phyloP scores from a whole-genome alignment of 1,140 invertebrate species.

The Maconellicoccus hirsutus region DNA sequence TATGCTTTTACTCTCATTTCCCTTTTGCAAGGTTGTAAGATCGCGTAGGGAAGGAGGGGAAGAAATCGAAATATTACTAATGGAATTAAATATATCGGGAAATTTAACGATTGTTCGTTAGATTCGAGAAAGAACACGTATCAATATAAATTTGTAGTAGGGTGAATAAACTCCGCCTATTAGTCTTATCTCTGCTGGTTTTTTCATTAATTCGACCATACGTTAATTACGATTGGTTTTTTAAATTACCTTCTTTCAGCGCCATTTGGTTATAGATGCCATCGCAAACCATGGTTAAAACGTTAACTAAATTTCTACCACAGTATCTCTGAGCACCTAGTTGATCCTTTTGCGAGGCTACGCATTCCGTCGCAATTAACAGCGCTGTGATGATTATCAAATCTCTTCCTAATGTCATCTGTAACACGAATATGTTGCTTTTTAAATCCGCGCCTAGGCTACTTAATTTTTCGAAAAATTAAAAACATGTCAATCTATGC shows the following conservation, averaged over 20 bases:
- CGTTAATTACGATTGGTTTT: background rate
- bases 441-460: too few species aligned
- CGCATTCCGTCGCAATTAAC: background rate
- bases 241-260: background rate
- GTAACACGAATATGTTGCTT: background rate
- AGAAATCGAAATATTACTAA: too few species aligned
- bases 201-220: background rate
- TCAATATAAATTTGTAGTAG: background rate
- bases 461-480: too few species aligned
- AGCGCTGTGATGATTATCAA: background rate
- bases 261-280: background rate
- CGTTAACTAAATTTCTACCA: background rate
- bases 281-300: conserved; percentile 8
- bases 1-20: too few species aligned
- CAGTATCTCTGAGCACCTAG: background rate
- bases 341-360: background rate
- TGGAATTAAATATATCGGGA: too few species aligned
- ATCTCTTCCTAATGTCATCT: background rate
- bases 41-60: too few species aligned
- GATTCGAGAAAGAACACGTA: too few species aligned
- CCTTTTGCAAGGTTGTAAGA: too few species aligned
- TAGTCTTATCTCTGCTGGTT: background rate
- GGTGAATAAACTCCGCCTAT: background rate
- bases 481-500: too few species aligned
- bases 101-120: too few species aligned